Evolutionary conservation across 2,113 vertebrate genomes (phyloP), one percentile per base, ranked within the genome.

Genomic region (Seriola dumerili): DNA sequence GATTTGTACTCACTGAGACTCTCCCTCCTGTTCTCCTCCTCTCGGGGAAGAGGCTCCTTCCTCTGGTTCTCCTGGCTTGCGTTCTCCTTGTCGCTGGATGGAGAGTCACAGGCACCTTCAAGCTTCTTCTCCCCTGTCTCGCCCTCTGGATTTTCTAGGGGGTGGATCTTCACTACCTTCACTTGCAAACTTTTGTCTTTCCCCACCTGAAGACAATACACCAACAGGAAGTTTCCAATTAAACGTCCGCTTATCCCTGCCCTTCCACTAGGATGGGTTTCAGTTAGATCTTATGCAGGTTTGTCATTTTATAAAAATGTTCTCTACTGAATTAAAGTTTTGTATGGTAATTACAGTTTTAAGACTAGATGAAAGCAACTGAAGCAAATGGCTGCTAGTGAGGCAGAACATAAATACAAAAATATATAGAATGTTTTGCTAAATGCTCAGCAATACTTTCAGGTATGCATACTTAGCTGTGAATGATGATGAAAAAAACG

Each of bases 61-160:
- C 95, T 95, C 85, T 96, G 97, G 92, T 95, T 97, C 87, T 99
- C 97, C 76, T 98, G 97, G 85, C 95, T 96, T 67, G 97, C 96
- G 10, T 99, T 99, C 84, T 99, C 98, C 88, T 99, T 99, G 93
- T 99, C 98, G 65, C 98, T 99, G 76, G 98, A 99, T 0, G 98
- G 98, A 68, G 98, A 99, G 89, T 99, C 97, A 38, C 98, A 99
- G 11, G 97, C 94, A 10, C 96, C 97, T 0, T 98, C 96, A 36
- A 97, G 93, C 89, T 99, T 99, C 92, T 99, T 99, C 87, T 97
- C 97, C 0, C 92, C 88, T 0, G 94, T 72, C 23, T 97, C 96
- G 19, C 97, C 96, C 0, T 97, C 96, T 4, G 67, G 91, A 50
- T 95, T 96, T 86, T 99, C 98, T 74, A 98, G 88, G 7, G 98